Conservation (phyloP, 2,888 invertebrate species). For the Protophormia terraenovae region DNA sequence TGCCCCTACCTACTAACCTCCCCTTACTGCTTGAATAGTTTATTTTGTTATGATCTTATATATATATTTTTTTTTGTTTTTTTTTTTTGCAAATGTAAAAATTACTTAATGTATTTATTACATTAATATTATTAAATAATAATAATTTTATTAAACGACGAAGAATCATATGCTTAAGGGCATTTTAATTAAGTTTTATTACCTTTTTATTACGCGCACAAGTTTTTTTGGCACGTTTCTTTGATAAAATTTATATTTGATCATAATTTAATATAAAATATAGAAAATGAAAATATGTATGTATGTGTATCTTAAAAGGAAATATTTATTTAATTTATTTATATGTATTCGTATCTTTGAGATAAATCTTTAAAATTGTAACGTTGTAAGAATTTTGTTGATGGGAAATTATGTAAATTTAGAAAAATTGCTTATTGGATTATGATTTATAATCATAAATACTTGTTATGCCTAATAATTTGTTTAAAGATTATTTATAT, state of each 20-base stretch:
- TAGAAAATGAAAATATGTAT: background rate
- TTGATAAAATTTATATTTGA: background rate
- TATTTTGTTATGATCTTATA: too few relatives aligned
- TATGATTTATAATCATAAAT: background rate
- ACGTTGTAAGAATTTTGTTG: background rate
- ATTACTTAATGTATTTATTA: background rate
- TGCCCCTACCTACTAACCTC: too few relatives aligned
- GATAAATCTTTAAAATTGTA: background rate
- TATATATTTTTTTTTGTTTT: too few relatives aligned
- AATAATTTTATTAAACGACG: background rate
- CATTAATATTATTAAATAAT: background rate
- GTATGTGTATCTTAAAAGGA: background rate
- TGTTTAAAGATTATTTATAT: too few relatives aligned
- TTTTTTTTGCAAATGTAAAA: background rate
- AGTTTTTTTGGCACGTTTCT: constrained; percentile 11
- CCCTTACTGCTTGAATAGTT: too few relatives aligned
- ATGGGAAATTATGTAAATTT: background rate
- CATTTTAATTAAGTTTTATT: constrained; percentile 50
- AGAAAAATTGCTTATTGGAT: background rate
- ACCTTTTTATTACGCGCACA: background rate
- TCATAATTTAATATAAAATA: background rate
- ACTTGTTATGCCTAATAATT: too few relatives aligned
- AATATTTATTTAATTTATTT: background rate
- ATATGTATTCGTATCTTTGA: background rate
- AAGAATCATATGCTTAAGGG: constrained; percentile 28